Evolutionary conservation across 2,113 vertebrate species (phyloP).

Genomic region (Eublepharis macularius): DNA sequence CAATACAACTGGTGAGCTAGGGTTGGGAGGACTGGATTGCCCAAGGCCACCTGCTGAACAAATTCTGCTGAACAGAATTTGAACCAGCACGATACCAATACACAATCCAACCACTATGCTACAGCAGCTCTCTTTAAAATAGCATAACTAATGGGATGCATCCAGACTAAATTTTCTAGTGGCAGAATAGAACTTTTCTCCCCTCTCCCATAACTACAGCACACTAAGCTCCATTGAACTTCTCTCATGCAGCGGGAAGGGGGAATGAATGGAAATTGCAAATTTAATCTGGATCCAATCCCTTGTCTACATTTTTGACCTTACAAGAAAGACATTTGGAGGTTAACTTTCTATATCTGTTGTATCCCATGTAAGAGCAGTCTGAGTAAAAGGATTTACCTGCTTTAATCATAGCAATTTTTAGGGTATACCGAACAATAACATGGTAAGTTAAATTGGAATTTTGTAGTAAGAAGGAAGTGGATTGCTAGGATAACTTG

Average conservation of each 20-base stretch:
- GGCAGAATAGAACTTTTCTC: too few species aligned
- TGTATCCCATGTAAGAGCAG: slow-evolving; percentile 41
- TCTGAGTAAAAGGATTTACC: slow-evolving; percentile 18
- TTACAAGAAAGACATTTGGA: neutral
- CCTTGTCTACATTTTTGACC: neutral
- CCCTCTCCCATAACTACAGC: too few species aligned
- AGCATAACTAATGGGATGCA: neutral
- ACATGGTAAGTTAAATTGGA: neutral
- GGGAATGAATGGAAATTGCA: too few species aligned
- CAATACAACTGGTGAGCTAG: too few species aligned
- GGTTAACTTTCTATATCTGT: neutral
- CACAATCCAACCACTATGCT: too few species aligned
- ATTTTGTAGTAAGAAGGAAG: slow-evolving; percentile 1
- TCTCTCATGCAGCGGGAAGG: too few species aligned
- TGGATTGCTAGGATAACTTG: neutral
- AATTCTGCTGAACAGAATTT: too few species aligned
- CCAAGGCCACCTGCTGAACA: too few species aligned
- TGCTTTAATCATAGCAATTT: slow-evolving; percentile 9
- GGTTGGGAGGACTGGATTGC: too few species aligned
- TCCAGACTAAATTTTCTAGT: neutral
- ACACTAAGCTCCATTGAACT: too few species aligned
- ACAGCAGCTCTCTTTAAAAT: neutral
- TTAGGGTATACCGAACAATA: neutral
- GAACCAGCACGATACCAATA: too few species aligned
- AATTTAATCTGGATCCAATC: neutral